Conservation (phyloP, 2,888 invertebrate genomes). For the Yponomeuta plumbellus region DNA sequence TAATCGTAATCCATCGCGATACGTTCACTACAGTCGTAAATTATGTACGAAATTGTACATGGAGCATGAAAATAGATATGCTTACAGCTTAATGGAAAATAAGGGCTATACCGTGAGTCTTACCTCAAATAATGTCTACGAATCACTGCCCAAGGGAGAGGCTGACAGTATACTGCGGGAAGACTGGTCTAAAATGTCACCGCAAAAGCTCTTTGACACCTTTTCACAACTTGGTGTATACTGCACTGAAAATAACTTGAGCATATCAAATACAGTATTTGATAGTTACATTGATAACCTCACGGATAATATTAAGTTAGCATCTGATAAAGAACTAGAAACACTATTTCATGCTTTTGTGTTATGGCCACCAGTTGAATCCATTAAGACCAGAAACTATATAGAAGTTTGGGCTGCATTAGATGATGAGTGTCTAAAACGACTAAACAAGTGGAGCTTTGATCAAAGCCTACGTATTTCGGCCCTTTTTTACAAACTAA, state of each 20-base stretch:
- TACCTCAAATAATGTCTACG: conserved; percentile 22
- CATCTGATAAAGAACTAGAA: conserved; percentile 76
- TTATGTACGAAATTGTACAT: conserved; percentile 46
- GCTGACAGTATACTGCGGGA: conserved; percentile 38
- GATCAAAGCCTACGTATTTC: conserved; percentile 75
- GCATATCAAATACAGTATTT: conserved; percentile 55
- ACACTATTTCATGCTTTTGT: conserved; percentile 68
- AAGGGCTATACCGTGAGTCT: conserved; percentile 47
- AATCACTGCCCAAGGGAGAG: conserved; percentile 28
- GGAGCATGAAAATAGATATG: conserved; percentile 63
- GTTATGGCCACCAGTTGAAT: conserved; percentile 69
- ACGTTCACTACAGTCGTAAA: background rate
- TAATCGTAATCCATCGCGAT: background rate
- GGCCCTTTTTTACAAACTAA: conserved; percentile 80
- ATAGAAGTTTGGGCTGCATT: conserved; percentile 81
- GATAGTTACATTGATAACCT: conserved; percentile 56
- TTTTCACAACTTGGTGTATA: conserved; percentile 51
- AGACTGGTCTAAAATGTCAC: conserved; percentile 43
- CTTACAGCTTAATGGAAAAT: conserved; percentile 53
- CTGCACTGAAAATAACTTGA: conserved; percentile 44
- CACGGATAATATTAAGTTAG: conserved; percentile 69
- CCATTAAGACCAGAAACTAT: conserved; percentile 75
- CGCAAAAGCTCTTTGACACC: conserved; percentile 41
- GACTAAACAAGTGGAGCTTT: conserved; percentile 62
- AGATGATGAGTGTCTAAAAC: conserved; percentile 78